Conservation (phyloP, 2,797 vertebrate species). For the Acrossocheilus wenchowensis region DNA sequence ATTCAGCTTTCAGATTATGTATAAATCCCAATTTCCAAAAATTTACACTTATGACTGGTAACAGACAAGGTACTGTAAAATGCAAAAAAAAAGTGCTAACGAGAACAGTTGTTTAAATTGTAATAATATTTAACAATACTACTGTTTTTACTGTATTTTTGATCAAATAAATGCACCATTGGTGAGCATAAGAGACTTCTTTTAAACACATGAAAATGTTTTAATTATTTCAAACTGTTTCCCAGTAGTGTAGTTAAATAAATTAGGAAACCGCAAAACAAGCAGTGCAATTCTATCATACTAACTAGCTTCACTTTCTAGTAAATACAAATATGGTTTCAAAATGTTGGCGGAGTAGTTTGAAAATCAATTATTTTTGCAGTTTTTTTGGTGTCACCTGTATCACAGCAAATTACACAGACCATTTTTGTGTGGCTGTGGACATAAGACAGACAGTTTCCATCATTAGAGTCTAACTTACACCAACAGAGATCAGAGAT, state of each 20-base stretch:
- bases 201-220: background rate
- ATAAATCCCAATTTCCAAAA: too few species aligned
- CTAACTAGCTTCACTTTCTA: background rate
- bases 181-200: background rate
- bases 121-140: too few species aligned
- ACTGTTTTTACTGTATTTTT: background rate
- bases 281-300: too few species aligned
- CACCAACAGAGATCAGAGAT: background rate
- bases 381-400: constrained; percentile 5
- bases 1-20: too few species aligned
- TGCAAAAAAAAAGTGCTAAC: too few species aligned
- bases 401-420: background rate
- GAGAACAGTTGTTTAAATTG: too few species aligned
- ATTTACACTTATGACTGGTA: too few species aligned
- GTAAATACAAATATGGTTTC: background rate
- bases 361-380: background rate
- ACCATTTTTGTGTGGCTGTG: background rate
- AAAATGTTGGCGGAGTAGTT: background rate
- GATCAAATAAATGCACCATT: background rate
- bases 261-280: background rate
- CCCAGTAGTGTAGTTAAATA: background rate
- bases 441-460: background rate
- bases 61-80: too few species aligned
- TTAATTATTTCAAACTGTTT: background rate
- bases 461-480: constrained; percentile 10